These are phyloP conservation scores for Pyrrhia umbra DNA, from an alignment of 2,888 invertebrate genomes.

Conservation along the genomic window DNA sequence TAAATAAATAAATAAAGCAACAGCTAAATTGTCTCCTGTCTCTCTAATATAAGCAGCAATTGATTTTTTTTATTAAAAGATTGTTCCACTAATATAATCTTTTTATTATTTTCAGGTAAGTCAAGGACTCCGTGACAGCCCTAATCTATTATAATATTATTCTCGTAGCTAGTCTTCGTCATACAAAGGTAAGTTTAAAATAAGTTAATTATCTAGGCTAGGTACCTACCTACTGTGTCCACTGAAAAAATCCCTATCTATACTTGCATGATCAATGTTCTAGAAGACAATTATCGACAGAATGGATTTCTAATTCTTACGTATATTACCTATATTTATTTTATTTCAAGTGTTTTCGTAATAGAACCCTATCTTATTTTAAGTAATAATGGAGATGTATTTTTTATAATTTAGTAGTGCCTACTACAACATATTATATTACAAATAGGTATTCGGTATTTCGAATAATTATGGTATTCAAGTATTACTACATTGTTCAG, in stretches of 20 bases:
- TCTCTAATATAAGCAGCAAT: too few relatives aligned
- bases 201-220: neutral
- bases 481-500: too few relatives aligned
- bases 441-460: too few relatives aligned
- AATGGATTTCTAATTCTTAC: neutral
- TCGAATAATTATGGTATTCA: too few relatives aligned
- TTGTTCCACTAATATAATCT: neutral
- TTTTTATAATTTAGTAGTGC: too few relatives aligned
- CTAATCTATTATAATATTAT: neutral
- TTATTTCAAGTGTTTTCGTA: neutral
- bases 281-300: too few relatives aligned
- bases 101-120: conserved; percentile 31
- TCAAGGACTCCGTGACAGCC: neutral
- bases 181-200: conserved; percentile 12
- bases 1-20: too few relatives aligned
- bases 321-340: neutral
- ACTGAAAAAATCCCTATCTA: neutral
- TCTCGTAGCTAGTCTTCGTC: neutral
- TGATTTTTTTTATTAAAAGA: neutral
- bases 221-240: neutral
- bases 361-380: too few relatives aligned
- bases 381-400: too few relatives aligned
- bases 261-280: neutral
- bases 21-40: too few relatives aligned
- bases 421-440: too few relatives aligned